Conservation (phyloP, 2,113 vertebrate genomes). For the Macaca nemestrina region DNA sequence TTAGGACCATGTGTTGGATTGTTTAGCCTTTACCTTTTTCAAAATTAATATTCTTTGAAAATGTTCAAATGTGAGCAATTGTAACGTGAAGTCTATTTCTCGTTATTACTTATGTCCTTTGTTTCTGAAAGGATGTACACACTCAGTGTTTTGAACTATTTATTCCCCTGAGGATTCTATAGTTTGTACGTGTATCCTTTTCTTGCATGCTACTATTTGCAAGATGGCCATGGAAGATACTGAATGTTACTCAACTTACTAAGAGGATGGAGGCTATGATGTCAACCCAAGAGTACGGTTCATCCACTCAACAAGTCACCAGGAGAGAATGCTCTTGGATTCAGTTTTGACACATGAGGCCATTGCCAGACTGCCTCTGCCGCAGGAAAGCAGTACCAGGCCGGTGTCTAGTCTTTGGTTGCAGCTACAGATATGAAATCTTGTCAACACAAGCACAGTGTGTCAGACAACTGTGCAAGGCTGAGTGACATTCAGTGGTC, state of each 20-base stretch:
- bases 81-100: neutral
- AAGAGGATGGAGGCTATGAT: neutral
- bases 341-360: neutral
- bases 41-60: constrained; percentile 8
- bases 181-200: neutral
- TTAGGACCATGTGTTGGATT: neutral
- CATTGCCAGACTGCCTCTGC: neutral
- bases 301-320: neutral
- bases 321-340: neutral
- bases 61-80: neutral
- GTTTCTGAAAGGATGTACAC: neutral
- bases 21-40: constrained; percentile 30
- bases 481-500: neutral
- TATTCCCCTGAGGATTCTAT: neutral
- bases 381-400: neutral
- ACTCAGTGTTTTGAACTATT: neutral
- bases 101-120: neutral
- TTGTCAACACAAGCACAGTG: neutral
- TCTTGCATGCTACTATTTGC: neutral
- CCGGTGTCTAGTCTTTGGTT: neutral
- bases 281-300: neutral
- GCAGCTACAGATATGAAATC: neutral
- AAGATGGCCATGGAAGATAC: neutral
- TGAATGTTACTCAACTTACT: neutral
- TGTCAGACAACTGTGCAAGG: neutral